These are phyloP conservation scores for Panulirus ornatus DNA, from an alignment of 1,140 invertebrate genomes.

Conservation along the genomic window DNA sequence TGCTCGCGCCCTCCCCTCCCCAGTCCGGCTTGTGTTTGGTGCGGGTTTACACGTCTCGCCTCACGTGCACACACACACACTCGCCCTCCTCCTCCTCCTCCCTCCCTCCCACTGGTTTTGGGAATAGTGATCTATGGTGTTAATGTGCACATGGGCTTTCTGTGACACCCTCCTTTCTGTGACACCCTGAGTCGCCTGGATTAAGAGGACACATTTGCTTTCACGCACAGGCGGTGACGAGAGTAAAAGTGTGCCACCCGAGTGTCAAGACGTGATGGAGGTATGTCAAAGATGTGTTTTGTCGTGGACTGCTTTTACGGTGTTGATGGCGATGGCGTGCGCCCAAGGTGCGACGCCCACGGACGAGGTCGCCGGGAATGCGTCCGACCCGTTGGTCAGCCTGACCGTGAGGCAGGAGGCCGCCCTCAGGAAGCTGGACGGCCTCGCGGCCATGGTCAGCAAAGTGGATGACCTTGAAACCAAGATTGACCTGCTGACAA, in stretches of 20 bases:
- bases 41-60: too few species aligned
- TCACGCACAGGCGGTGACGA: too few species aligned
- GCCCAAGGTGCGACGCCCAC: background rate
- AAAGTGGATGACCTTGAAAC: slow-evolving; percentile 37
- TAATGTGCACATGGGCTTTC: background rate
- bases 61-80: too few species aligned
- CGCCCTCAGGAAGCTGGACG: slow-evolving; percentile 47
- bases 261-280: background rate
- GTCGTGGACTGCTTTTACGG: background rate
- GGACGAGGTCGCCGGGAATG: background rate
- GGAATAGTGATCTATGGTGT: background rate
- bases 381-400: slow-evolving; percentile 18
- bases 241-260: too few species aligned
- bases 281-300: background rate
- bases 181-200: too few species aligned
- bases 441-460: slow-evolving; percentile 32
- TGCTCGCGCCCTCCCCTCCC: background rate
- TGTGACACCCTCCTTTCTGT: too few species aligned
- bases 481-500: slow-evolving; percentile 7
- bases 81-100: background rate
- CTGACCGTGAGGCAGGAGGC: slow-evolving; percentile 50
- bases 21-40: background rate
- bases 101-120: too few species aligned
- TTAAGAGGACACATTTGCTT: too few species aligned
- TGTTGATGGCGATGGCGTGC: background rate